These are phyloP conservation scores for Acanthochromis polyacanthus DNA, from an alignment of 2,113 vertebrate species.

Conservation along the genomic window DNA sequence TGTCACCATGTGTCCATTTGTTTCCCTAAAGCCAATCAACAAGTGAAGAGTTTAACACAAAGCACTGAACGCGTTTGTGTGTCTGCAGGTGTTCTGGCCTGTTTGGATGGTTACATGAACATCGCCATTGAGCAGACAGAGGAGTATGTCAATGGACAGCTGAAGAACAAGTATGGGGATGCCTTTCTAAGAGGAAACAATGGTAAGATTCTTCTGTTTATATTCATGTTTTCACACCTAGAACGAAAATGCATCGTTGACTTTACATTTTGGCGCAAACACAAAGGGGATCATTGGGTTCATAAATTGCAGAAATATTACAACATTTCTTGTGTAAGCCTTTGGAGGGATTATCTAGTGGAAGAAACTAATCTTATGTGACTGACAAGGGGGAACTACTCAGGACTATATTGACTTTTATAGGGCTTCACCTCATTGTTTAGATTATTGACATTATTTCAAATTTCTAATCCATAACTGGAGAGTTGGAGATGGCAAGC, in stretches of 20 bases:
- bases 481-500: no score
- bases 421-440: neutral
- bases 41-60: neutral
- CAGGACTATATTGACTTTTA: no score
- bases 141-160: slow-evolving; percentile 98
- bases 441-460: no score
- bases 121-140: slow-evolving; percentile 99
- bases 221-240: neutral
- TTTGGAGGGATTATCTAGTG: neutral
- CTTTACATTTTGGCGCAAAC: no score
- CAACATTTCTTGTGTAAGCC: neutral
- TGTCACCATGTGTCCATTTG: neutral
- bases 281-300: no score
- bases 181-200: slow-evolving; percentile 99
- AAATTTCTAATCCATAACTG: no score
- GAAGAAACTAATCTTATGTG: neutral
- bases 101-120: slow-evolving; percentile 99
- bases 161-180: slow-evolving; percentile 99
- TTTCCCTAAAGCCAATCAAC: neutral
- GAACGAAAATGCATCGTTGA: no score
- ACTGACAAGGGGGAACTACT: no score
- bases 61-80: neutral
- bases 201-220: slow-evolving; percentile 82
- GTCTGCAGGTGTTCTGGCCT: slow-evolving; percentile 93
- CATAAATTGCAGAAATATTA: no score